Conservation (phyloP, 2,797 vertebrate species). For the Enteromius mattozi region DNA sequence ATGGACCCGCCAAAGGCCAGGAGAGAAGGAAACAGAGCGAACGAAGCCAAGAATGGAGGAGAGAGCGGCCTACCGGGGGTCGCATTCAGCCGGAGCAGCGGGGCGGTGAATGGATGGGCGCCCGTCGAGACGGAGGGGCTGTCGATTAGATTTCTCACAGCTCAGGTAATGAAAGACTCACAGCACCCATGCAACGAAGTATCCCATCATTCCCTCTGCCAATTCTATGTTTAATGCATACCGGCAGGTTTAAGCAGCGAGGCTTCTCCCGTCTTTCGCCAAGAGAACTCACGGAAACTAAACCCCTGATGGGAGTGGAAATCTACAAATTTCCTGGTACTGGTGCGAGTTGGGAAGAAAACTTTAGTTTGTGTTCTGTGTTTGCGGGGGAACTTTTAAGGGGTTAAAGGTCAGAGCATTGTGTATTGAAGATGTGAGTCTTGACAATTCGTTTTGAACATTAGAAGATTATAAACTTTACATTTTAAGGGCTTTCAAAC, state of each 20-base stretch:
- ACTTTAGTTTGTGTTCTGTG: not conserved
- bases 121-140: slow-evolving; percentile 15
- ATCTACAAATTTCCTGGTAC: not conserved
- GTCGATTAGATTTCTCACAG: slow-evolving; percentile 34
- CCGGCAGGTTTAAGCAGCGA: slow-evolving; percentile 24
- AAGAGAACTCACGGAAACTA: not conserved
- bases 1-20: slow-evolving; percentile 44
- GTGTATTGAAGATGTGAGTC: no score
- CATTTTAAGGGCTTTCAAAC: not conserved
- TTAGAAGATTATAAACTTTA: not conserved
- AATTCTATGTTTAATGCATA: slow-evolving; percentile 59
- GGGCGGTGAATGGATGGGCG: slow-evolving; percentile 17
- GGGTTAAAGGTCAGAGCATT: not conserved
- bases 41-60: not conserved
- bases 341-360: not conserved
- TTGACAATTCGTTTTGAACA: not conserved
- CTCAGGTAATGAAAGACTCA: slow-evolving; percentile 43
- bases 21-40: slow-evolving; percentile 22
- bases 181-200: slow-evolving; percentile 21
- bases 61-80: not conserved
- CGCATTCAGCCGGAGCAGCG: slow-evolving; percentile 6
- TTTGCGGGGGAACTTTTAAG: not conserved
- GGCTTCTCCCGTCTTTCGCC: slow-evolving; percentile 33
- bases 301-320: slow-evolving; percentile 26
- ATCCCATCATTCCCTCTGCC: slow-evolving; percentile 24